Evolutionary conservation across 2,113 vertebrate species (phyloP).

Genomic region (Ammospiza nelsoni): DNA sequence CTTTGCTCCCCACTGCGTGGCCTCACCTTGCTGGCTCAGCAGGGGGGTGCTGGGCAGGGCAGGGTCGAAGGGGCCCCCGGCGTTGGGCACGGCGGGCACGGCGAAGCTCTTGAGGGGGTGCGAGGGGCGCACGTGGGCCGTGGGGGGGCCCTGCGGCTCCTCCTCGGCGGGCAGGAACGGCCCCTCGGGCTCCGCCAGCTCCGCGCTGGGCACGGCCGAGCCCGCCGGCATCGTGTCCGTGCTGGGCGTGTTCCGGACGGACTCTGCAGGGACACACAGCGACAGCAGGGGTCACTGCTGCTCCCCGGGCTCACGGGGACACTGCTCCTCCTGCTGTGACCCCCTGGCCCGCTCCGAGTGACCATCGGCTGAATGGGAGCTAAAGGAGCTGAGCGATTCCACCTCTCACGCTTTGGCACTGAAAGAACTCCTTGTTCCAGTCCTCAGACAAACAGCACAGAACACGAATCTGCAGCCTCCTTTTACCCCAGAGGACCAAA

Average conservation of each 20-base stretch:
- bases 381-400: background rate
- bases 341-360: background rate
- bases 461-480: background rate
- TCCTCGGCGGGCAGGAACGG: conserved; percentile 90
- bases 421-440: background rate
- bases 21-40: conserved; percentile 89
- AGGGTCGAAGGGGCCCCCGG: conserved; percentile 81
- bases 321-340: accelerated
- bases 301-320: accelerated
- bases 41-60: conserved; percentile 90
- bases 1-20: accelerated
- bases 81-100: conserved; percentile 83
- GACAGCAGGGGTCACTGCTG: accelerated
- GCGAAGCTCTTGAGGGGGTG: conserved; percentile 98
- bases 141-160: conserved; percentile 86
- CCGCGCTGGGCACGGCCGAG: conserved; percentile 82
- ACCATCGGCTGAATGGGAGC: accelerated
- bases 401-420: background rate
- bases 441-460: background rate
- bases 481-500: background rate
- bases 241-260: conserved; percentile 92
- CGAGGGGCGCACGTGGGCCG: conserved; percentile 88
- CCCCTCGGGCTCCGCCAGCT: conserved; percentile 87
- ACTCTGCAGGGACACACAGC: conserved; percentile 76
- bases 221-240: conserved; percentile 88